Base-by-base conservation (phyloP, 2,113 vertebrate species). In the Maccullochella peelii region DNA sequence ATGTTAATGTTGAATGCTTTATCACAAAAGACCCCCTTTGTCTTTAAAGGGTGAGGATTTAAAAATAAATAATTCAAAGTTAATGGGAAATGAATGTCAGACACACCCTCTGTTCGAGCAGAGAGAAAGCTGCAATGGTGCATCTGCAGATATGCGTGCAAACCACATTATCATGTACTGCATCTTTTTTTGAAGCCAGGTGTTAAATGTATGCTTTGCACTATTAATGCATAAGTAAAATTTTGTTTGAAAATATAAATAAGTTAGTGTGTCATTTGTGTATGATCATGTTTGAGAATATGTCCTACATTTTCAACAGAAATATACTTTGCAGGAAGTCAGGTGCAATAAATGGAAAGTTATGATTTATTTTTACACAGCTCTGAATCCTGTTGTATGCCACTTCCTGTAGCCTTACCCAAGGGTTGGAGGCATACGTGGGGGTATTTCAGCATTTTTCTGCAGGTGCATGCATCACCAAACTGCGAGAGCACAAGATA, bases 361-460 rank as follows among this genome's bases (percentile, higher is more conserved):
- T 82, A 5, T 61, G 59, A 40, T 50, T 70, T 79, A 54, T 80
- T 77, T 84, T 80, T 77, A 76, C 16, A 69, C 77, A 79, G 8
- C 55, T 79, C 47, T 73, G n/a, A 66, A 77, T 76, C 57, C 65
- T 82, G 82, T 61, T 11, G 11, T 44, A 47, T 10, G 73, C 92
- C 93, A 92, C 93, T 89, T 95, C 94, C 94, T 94, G 87, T 74
- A 14, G 59, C 49, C 33, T 5, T 15, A 63, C 4, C 18, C 10
- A 33, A 30, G 36, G 10, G 38, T 23, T 58, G 58, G 27, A 30
- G 33, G 36, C 49, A 82, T 27, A 16, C 66, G 38, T 79, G 69
- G 75, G 59, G 74, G 79, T 84, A 62, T 66, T 52, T 44, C 8
- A 50, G 30, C 55, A 58, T 21, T 27, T 58, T 36, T 49, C 40